These are phyloP conservation scores for Cyclopterus lumpus DNA, from an alignment of 2,797 vertebrate species.

Conservation along the genomic window DNA sequence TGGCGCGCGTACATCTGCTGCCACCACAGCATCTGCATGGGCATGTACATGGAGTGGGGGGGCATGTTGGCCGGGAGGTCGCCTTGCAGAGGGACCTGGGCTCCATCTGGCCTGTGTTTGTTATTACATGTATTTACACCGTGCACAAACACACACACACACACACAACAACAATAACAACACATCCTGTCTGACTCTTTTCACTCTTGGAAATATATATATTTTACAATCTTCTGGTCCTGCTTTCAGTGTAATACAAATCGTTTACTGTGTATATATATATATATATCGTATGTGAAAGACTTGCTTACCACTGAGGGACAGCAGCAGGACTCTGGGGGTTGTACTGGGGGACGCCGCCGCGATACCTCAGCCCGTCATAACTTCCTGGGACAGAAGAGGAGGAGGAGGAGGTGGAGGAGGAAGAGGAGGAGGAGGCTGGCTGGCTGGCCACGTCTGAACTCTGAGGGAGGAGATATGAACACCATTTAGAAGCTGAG, in stretches of 20 bases:
- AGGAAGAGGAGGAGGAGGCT: slow-evolving; percentile 58
- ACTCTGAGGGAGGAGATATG: slow-evolving; percentile 78
- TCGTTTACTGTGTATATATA: no score
- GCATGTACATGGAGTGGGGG: slow-evolving; percentile 88
- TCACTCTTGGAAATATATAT: neutral
- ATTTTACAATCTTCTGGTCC: neutral
- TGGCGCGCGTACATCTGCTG: slow-evolving; percentile 97
- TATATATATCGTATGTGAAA: no score
- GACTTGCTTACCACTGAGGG: slow-evolving; percentile 88
- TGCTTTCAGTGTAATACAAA: neutral
- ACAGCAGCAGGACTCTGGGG: slow-evolving; percentile 77
- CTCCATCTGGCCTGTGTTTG: slow-evolving; percentile 84
- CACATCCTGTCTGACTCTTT: neutral
- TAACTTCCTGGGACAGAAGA: slow-evolving; percentile 65
- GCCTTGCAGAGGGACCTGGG: slow-evolving; percentile 84
- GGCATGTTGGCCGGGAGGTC: slow-evolving; percentile 84
- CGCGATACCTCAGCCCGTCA: slow-evolving; percentile 89
- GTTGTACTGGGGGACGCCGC: slow-evolving; percentile 76
- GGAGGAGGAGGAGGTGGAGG: slow-evolving; percentile 62
- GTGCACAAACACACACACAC: neutral
- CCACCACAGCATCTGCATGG: slow-evolving; percentile 97
- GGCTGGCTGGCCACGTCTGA: slow-evolving; percentile 77
- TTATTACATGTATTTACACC: neutral
- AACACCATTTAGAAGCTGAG: slow-evolving; percentile 1
- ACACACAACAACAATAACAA: neutral